Evolutionary conservation across 2,888 invertebrate genomes (phyloP).

Genomic region (Ceramica pisi): DNA sequence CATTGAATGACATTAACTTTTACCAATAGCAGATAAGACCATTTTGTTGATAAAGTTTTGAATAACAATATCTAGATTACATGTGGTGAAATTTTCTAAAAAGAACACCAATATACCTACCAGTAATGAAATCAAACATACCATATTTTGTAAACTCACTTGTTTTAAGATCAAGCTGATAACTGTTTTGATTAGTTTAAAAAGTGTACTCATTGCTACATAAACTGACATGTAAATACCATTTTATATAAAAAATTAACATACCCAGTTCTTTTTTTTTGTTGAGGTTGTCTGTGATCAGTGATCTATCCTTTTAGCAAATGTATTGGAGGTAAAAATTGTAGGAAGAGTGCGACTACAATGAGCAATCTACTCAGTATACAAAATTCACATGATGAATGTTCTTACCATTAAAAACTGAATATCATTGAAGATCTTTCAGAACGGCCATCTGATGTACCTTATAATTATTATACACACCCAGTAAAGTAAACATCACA

Average conservation of each 20-base stretch:
- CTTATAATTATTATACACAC: background rate
- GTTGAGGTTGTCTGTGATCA: too few relatives aligned
- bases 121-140: background rate
- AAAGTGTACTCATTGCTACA: background rate
- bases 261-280: background rate
- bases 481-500: background rate
- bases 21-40: conserved; percentile 35
- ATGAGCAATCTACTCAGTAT: background rate
- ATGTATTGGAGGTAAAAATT: too few relatives aligned
- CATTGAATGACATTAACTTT: conserved; percentile 53
- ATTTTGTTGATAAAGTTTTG: conserved; percentile 25
- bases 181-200: background rate
- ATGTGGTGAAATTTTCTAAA: background rate
- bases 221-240: background rate
- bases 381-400: conserved; percentile 84
- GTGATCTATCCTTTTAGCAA: too few relatives aligned
- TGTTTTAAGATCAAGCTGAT: background rate
- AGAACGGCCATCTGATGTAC: conserved; percentile 91
- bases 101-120: background rate
- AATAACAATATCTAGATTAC: conserved; percentile 13
- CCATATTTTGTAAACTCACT: background rate
- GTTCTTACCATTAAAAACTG: conserved; percentile 88
- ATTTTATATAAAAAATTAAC: background rate
- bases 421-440: conserved; percentile 85
- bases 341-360: too few relatives aligned